Evolutionary conservation across 2,888 invertebrate genomes (phyloP).

Genomic region (Melinaea marsaeus): DNA sequence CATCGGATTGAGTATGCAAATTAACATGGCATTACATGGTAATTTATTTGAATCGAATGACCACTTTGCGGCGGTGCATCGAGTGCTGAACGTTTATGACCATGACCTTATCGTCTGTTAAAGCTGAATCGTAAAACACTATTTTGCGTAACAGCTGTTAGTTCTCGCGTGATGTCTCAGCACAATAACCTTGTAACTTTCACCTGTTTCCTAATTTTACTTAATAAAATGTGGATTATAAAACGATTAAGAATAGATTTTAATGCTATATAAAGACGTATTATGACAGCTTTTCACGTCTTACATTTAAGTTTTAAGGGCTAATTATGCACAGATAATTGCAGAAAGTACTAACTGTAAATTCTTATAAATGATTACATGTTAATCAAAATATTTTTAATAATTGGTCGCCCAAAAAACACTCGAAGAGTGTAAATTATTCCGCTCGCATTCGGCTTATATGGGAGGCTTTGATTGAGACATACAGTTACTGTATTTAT

Average conservation of each 20-base stretch:
- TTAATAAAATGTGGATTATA: no score
- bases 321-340: background rate
- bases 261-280: no score
- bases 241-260: no score
- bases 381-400: slow-evolving; percentile 5
- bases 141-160: slow-evolving; percentile 73
- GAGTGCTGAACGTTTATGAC: slow-evolving; percentile 73
- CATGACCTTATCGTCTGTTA: slow-evolving; percentile 78
- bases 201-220: slow-evolving; percentile 50
- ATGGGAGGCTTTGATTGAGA: slow-evolving; percentile 35
- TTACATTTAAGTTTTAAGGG: background rate
- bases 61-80: slow-evolving; percentile 77
- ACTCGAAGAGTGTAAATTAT: slow-evolving; percentile 6
- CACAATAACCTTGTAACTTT: slow-evolving; percentile 64
- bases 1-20: slow-evolving; percentile 72
- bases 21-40: slow-evolving; percentile 76
- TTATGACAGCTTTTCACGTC: background rate
- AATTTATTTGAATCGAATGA: slow-evolving; percentile 79
- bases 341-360: background rate
- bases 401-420: background rate
- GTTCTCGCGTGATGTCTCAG: slow-evolving; percentile 59
- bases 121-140: slow-evolving; percentile 70
- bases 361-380: background rate
- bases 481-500: slow-evolving; percentile 52
- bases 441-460: slow-evolving; percentile 23